Evolutionary conservation across 2,888 invertebrate species (phyloP).

Genomic region (Phania funesta): DNA sequence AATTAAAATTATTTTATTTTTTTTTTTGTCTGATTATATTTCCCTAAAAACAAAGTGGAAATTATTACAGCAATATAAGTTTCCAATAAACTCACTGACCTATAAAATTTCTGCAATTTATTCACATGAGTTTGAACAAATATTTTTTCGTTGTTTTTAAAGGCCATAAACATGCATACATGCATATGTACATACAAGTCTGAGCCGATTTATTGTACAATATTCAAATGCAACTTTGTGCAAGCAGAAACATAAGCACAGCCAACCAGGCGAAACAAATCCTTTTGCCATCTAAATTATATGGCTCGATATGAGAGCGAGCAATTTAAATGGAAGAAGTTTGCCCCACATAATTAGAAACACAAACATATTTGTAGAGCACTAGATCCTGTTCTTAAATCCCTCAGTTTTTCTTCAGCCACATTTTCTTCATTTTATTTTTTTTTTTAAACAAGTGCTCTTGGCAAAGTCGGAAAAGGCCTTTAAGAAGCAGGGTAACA

Average conservation of each 20-base stretch:
- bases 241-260: background rate
- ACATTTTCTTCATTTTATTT: too few relatives aligned
- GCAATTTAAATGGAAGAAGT: background rate
- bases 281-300: constrained; percentile 10
- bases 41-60: background rate
- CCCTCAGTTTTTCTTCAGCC: too few relatives aligned
- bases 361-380: too few relatives aligned
- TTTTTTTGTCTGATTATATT: background rate
- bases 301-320: background rate
- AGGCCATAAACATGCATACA: constrained; percentile 37
- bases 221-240: constrained; percentile 23
- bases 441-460: too few relatives aligned
- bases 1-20: background rate
- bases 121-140: background rate
- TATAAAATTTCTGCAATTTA: constrained; percentile 35
- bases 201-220: constrained; percentile 8
- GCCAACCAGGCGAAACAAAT: constrained; percentile 17
- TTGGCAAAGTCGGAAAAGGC: too few relatives aligned
- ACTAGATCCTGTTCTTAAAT: too few relatives aligned
- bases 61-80: constrained; percentile 3
- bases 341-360: background rate
- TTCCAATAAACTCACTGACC: constrained; percentile 44
- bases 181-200: too few relatives aligned
- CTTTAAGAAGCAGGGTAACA: too few relatives aligned
- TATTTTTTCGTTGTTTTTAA: background rate